Evolutionary conservation across 1,140 invertebrate genomes (phyloP).

Genomic region (Lordiphosa collinella): DNA sequence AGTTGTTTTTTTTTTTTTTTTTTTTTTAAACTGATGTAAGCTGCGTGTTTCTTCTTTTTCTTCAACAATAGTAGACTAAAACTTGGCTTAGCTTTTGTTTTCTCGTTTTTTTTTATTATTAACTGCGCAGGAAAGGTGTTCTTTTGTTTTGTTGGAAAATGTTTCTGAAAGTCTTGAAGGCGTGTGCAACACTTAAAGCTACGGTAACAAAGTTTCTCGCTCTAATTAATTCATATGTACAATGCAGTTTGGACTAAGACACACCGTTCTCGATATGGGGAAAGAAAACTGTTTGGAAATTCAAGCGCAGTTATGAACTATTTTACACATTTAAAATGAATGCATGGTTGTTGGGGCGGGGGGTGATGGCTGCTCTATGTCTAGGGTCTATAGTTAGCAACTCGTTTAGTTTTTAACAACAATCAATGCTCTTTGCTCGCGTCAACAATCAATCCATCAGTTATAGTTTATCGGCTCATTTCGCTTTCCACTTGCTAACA

Average conservation of each 20-base stretch:
- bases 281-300: constrained; percentile 5
- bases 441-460: constrained; percentile 49
- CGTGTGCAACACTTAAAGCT: constrained; percentile 76
- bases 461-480: constrained; percentile 45
- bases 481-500: constrained; percentile 64
- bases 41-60: constrained; percentile 13
- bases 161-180: constrained; percentile 52
- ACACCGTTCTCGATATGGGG: constrained; percentile 40
- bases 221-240: constrained; percentile 19
- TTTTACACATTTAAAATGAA: constrained; percentile 57
- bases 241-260: constrained; percentile 37
- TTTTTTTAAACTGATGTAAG: constrained; percentile 5
- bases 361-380: constrained; percentile 51
- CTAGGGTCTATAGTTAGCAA: constrained; percentile 56
- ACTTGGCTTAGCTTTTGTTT: constrained; percentile 20
- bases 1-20: constrained; percentile 11
- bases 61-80: constrained; percentile 34
- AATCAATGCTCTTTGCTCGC: constrained; percentile 48
- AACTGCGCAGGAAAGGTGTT: constrained; percentile 23
- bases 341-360: constrained; percentile 9
- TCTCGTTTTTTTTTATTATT: constrained; percentile 9
- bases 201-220: constrained; percentile 64
- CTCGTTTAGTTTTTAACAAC: constrained; percentile 54
- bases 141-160: constrained; percentile 25
- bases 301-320: constrained; percentile 28